These are phyloP conservation scores for Andinoacara biseriatus DNA, from an alignment of 2,113 vertebrate species.

Conservation along the genomic window DNA sequence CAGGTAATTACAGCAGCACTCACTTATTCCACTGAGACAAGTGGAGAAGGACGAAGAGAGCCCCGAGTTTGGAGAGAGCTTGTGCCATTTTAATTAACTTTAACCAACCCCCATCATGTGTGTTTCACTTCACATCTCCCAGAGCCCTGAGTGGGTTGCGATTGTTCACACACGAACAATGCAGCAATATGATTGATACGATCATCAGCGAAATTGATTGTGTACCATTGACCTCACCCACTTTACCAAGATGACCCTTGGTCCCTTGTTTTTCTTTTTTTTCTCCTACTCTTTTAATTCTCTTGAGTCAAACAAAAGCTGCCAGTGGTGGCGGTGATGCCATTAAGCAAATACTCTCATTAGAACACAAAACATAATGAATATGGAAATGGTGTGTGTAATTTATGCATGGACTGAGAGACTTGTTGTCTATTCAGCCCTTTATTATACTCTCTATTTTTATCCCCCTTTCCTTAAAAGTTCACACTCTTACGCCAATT, in stretches of 20 bases:
- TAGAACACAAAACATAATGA: constrained; percentile 81
- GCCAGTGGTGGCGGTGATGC: constrained; percentile 59
- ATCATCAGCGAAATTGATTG: constrained; percentile 63
- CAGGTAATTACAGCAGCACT: constrained; percentile 70
- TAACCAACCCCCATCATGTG: constrained; percentile 65
- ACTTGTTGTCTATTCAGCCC: constrained; percentile 64
- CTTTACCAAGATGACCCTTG: constrained; percentile 59
- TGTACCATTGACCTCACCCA: constrained; percentile 56
- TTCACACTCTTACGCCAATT: constrained; percentile 50
- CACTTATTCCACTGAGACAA: constrained; percentile 74
- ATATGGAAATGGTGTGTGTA: constrained; percentile 81
- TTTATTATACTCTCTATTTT: constrained; percentile 70
- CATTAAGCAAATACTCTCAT: constrained; percentile 79
- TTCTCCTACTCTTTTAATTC: constrained; percentile 32
- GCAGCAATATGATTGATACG: constrained; percentile 47
- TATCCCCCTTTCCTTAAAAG: constrained; percentile 52
- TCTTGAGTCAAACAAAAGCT: constrained; percentile 69
- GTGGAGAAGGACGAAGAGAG: constrained; percentile 56
- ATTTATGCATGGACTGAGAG: constrained; percentile 76
- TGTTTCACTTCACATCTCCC: constrained; percentile 47
- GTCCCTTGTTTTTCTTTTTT: constrained; percentile 32
- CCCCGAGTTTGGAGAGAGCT: constrained; percentile 66
- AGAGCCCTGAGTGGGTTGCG: constrained; percentile 26
- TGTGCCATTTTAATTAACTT: constrained; percentile 79
- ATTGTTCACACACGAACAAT: constrained; percentile 28